Conservation (phyloP, 92 coral and sea anemone genomes). For the Heliopora coerulea region DNA sequence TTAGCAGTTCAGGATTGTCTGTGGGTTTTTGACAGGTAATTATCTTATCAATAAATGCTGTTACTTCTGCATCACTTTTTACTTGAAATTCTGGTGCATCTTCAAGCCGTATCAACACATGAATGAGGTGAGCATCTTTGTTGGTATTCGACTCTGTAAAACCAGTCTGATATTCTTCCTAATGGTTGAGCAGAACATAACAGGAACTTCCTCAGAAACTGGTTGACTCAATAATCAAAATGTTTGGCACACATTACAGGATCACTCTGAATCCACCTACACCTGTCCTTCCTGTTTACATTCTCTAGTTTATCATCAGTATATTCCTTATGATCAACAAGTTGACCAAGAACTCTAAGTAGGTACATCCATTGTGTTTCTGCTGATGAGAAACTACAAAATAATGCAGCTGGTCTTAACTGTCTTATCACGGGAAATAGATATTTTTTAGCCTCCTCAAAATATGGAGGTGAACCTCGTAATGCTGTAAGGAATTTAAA, state of each 20-base stretch:
- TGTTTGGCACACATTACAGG: slow-evolving; percentile 42
- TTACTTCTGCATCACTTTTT: slow-evolving; percentile 15
- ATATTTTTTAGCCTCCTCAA: slow-evolving; percentile 62
- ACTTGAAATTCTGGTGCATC: slow-evolving; percentile 52
- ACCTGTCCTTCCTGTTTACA: slow-evolving; percentile 61
- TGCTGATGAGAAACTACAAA: slow-evolving; percentile 57
- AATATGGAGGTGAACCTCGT: slow-evolving; percentile 49
- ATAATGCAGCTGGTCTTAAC: slow-evolving; percentile 58
- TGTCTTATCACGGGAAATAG: slow-evolving; percentile 66
- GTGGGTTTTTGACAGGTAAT: slow-evolving; percentile 42
- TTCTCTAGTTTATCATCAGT: slow-evolving; percentile 47
- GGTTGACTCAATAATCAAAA: slow-evolving; percentile 30
- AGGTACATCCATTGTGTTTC: slow-evolving; percentile 52
- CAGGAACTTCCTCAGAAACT: slow-evolving; percentile 41
- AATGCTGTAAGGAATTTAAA: slow-evolving; percentile 39
- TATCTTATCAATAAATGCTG: slow-evolving; percentile 19
- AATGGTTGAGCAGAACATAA: slow-evolving; percentile 50
- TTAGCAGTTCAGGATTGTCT: slow-evolving; percentile 4
- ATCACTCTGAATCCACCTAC: slow-evolving; percentile 55
- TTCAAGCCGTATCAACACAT: slow-evolving; percentile 56
- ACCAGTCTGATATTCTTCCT: slow-evolving; percentile 43
- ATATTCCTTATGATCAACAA: slow-evolving; percentile 32
- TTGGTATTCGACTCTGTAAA: slow-evolving; percentile 43
- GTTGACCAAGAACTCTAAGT: slow-evolving; percentile 51
- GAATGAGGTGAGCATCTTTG: slow-evolving; percentile 62